phyloP scores from a whole-genome alignment of 2,113 vertebrate genomes.

The Labrus mixtus region DNA sequence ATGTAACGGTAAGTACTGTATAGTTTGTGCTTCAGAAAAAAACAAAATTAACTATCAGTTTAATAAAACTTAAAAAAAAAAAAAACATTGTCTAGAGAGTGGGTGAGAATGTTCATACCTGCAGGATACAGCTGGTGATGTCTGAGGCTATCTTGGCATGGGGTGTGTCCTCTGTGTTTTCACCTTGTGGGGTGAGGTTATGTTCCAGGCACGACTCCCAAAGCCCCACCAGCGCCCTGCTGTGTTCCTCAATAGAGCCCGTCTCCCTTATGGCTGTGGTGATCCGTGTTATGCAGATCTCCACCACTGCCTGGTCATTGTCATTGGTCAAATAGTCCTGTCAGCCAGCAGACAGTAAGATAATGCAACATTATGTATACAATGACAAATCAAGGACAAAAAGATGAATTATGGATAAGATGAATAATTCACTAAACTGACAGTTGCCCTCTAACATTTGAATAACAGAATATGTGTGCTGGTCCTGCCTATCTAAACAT shows the following conservation, averaged over 20 bases:
- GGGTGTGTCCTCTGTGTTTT: constrained; percentile 89
- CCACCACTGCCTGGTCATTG: constrained; percentile 97
- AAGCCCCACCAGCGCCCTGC: constrained; percentile 89
- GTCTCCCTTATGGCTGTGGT: constrained; percentile 95
- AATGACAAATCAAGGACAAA: constrained; percentile 46
- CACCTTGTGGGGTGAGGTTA: constrained; percentile 87
- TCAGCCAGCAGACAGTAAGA: constrained; percentile 33
- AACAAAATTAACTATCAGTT: background rate
- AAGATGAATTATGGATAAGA: constrained; percentile 43
- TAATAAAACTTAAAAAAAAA: too few species aligned
- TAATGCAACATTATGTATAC: constrained; percentile 4
- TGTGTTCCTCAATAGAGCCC: constrained; percentile 89
- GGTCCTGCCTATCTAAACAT: background rate
- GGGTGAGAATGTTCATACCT: constrained; percentile 82
- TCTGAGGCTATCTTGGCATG: constrained; percentile 97
- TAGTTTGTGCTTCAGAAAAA: background rate
- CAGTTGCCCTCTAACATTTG: background rate
- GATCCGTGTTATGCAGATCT: constrained; percentile 96
- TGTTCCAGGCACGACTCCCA: constrained; percentile 97
- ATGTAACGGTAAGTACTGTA: too few species aligned
- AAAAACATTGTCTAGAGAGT: background rate
- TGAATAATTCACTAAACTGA: constrained; percentile 35
- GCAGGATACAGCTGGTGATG: constrained; percentile 97
- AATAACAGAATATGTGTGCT: constrained; percentile 2
- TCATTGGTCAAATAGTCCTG: constrained; percentile 96